These are phyloP conservation scores for Parnassius mnemosyne DNA, from an alignment of 2,888 invertebrate species.

Conservation along the genomic window DNA sequence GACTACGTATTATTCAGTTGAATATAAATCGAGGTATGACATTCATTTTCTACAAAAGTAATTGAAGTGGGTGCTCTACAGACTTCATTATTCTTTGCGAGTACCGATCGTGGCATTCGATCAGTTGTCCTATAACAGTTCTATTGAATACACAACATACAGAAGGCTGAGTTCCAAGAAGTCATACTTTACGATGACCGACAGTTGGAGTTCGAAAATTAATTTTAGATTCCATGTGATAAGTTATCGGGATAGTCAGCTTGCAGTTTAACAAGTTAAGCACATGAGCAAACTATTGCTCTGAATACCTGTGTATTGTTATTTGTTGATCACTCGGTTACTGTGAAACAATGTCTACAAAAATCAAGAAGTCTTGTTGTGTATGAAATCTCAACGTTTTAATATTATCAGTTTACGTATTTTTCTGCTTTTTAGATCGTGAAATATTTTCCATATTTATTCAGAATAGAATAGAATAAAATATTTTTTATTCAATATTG, in stretches of 20 bases:
- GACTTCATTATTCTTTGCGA: slow-evolving; percentile 27
- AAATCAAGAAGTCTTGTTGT: too few species aligned
- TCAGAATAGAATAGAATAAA: too few species aligned
- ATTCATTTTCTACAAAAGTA: slow-evolving; percentile 18
- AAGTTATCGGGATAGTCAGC: slow-evolving; percentile 1
- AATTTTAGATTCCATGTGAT: slow-evolving; percentile 29
- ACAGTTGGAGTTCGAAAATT: slow-evolving; percentile 32
- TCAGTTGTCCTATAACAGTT: slow-evolving; percentile 27
- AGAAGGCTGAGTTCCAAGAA: slow-evolving; percentile 35
- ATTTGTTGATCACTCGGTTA: too few species aligned
- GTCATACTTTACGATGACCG: slow-evolving; percentile 33
- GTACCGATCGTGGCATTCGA: slow-evolving; percentile 24
- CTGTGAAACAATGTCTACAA: too few species aligned
- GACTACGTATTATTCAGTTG: slow-evolving; percentile 20
- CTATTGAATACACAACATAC: slow-evolving; percentile 31
- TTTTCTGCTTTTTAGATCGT: too few species aligned
- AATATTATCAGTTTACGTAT: too few species aligned
- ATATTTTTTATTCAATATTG: too few species aligned
- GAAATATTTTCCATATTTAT: too few species aligned
- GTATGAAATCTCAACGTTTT: too few species aligned
- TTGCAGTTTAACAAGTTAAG: background rate
- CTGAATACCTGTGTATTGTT: too few species aligned
- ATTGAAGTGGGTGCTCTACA: slow-evolving; percentile 22
- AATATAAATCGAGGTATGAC: slow-evolving; percentile 25
- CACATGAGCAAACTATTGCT: too few species aligned